Base-by-base conservation (phyloP, 1,140 invertebrate species). In the Drosophila ficusphila region DNA sequence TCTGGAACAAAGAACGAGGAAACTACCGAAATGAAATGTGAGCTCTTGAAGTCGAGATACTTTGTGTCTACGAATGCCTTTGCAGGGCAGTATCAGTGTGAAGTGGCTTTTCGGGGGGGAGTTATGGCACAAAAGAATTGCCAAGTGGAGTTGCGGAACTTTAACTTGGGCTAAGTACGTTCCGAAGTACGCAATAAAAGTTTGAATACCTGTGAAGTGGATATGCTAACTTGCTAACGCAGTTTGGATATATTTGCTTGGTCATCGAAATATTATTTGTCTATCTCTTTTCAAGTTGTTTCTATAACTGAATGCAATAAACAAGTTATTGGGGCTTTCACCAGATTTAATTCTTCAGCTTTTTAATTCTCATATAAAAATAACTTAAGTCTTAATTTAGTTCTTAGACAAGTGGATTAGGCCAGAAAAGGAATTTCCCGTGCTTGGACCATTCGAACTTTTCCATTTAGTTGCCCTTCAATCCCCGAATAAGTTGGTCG, bases 11-110 rank as follows among this genome's bases (percentile, higher is more conserved):
- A 23, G 34, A 18, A 36, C 25, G 23, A 31, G 27, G 19, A 31
- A 68, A 69, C 64, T 69, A 54, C 0, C 23, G 18, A 54, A 69
- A 56, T 69, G 25, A 68, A 56, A 69, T 56, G 31, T n/a, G 44
- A 67, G 46, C 44, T 48, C 62, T 47, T 41, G 27, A 67, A 67
- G 19, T 46, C 31, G 11, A 64, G 38, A 38, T 41, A 52, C 12
- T 52, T 12, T 41, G 44, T 52, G 21, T 41, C 36, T 65, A 23
- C 14, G 25, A 34, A 34, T 41, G 42, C n/a, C 41, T 39, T 16
- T 46, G 25, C 21, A 7, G 41, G 8, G 18, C 9, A 47, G 14
- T 47, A 12, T 18, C 11, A 11, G 29, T 31, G 38, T 54, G 39
- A 54, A 69, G 62, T 47, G 33, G 23, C 48, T 23, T 16, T 65